A percentile compares a stretch with the other conserved stretches of the same genome.
These are phyloP conservation scores for Tursiops truncatus DNA, from an alignment of 2,113 vertebrate species.

Conservation along the genomic window DNA sequence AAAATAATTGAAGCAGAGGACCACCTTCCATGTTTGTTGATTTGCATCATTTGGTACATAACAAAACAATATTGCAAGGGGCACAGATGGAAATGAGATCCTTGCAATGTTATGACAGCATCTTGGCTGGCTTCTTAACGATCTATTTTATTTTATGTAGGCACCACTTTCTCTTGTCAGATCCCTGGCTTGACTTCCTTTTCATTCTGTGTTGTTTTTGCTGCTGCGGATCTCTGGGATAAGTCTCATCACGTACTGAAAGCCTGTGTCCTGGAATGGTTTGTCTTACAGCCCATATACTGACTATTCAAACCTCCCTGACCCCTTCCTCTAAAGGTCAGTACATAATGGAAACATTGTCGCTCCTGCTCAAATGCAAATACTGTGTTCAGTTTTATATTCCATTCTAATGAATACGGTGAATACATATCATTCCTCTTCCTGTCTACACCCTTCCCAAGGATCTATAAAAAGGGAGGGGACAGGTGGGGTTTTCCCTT, in stretches of 20 bases:
- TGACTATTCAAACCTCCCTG: background rate
- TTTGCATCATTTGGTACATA: background rate
- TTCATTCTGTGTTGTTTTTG: background rate
- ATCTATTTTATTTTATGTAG: background rate
- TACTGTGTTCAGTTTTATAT: background rate
- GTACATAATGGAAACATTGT: background rate
- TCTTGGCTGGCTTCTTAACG: background rate
- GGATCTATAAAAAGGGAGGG: conserved; percentile 52
- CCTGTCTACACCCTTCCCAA: conserved; percentile 61
- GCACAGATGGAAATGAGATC: background rate
- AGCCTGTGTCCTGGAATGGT: background rate
- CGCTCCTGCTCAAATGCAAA: background rate
- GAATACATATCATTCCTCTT: conserved; percentile 45
- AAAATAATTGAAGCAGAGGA: background rate
- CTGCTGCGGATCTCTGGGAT: background rate
- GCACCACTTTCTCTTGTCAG: background rate
- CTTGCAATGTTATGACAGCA: background rate
- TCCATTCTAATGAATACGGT: background rate
- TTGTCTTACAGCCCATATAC: background rate
- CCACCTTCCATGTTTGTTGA: background rate
- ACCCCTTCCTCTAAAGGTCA: conserved; percentile 40
- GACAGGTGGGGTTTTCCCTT: conserved; percentile 68
- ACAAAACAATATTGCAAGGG: background rate
- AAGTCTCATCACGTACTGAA: background rate
- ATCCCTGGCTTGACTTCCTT: background rate